phyloP scores from a whole-genome alignment of 2,888 invertebrate species.

The Microplitis deprimator region DNA sequence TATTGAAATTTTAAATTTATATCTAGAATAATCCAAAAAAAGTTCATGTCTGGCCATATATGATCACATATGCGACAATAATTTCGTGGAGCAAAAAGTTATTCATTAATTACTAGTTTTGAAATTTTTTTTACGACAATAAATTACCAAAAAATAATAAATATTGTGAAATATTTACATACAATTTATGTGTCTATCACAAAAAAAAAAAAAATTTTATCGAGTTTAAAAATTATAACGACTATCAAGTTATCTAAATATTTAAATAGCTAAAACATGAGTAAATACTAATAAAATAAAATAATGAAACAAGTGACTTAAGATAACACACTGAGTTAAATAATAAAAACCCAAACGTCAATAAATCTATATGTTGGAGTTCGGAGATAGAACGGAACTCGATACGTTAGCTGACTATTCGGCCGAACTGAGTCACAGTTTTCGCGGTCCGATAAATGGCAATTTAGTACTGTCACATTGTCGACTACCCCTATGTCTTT shows the following conservation, averaged over 20 bases:
- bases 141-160: too few species aligned
- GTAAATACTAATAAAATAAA: neutral
- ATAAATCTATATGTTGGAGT: conserved; percentile 25
- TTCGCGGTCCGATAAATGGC: conserved; percentile 58
- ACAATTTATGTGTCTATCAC: neutral
- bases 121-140: too few species aligned
- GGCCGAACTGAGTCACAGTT: neutral
- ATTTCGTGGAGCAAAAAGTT: too few species aligned
- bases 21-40: too few species aligned
- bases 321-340: neutral
- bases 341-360: neutral
- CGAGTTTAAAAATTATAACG: neutral
- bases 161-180: too few species aligned
- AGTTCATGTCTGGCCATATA: too few species aligned
- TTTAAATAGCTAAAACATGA: neutral
- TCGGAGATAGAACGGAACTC: neutral
- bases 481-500: conserved; percentile 45
- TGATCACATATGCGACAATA: too few species aligned
- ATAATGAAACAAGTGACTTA: conserved; percentile 19
- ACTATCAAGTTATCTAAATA: neutral
- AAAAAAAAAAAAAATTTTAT: neutral
- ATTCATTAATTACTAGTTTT: too few species aligned
- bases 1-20: too few species aligned
- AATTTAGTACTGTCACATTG: conserved; percentile 60
- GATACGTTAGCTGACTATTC: neutral